Percentiles rank a stretch among this genome's conserved stretches.
Evolutionary conservation across 2,797 vertebrate species (phyloP).

Genomic region (Oryzias sinensis): DNA sequence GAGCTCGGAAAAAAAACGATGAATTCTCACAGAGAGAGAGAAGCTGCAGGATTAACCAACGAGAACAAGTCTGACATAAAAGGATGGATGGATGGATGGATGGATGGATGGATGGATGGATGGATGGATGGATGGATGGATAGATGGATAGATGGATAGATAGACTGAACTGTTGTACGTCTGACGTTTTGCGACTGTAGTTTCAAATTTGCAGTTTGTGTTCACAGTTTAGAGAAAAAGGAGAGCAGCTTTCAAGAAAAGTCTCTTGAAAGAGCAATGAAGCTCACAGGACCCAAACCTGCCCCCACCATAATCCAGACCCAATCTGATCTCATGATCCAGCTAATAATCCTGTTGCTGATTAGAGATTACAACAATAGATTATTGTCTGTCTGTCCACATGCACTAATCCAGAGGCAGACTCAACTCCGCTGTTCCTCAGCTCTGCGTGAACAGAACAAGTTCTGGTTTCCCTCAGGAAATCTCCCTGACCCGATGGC

Average conservation of each 20-base stretch:
- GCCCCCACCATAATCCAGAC: conserved; percentile 49
- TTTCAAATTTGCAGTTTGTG: too few species aligned
- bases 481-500: too few species aligned
- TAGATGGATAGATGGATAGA: too few species aligned
- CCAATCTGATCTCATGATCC: conserved; percentile 53
- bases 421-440: not conserved
- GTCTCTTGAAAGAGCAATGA: conserved; percentile 2
- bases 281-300: conserved; percentile 41
- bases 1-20: conserved; percentile 10
- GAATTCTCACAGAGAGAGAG: conserved; percentile 53
- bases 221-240: too few species aligned
- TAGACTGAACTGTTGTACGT: too few species aligned
- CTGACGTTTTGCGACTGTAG: too few species aligned
- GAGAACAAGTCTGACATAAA: conserved; percentile 21
- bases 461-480: not conserved
- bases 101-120: too few species aligned
- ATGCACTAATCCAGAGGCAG: conserved; percentile 43
- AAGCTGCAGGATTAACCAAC: conserved; percentile 27
- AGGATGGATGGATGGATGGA: not conserved
- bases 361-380: conserved; percentile 64
- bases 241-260: too few species aligned
- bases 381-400: conserved; percentile 41
- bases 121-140: too few species aligned
- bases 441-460: not conserved
- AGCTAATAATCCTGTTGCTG: conserved; percentile 63